A percentile compares a stretch with the other conserved stretches of the same genome.
These are phyloP conservation scores for Panthera leo DNA, from an alignment of 2,113 vertebrate genomes.

Conservation along the genomic window DNA sequence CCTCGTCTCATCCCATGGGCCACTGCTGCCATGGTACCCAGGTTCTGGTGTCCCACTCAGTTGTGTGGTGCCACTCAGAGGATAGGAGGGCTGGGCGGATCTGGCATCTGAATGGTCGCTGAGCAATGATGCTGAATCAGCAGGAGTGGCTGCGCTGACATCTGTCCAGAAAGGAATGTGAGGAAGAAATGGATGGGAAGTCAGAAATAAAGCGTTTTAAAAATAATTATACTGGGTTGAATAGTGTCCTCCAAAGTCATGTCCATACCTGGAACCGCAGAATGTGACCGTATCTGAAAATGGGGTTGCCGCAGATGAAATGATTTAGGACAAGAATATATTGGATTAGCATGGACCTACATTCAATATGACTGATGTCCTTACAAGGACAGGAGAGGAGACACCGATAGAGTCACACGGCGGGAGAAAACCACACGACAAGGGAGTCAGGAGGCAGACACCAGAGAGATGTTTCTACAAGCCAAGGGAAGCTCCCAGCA, in stretches of 20 bases:
- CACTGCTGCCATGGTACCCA: conserved; percentile 70
- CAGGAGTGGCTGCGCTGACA: conserved; percentile 79
- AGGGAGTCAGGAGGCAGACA: background rate
- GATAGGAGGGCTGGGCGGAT: conserved; percentile 61
- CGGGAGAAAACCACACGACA: background rate
- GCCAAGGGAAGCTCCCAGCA: background rate
- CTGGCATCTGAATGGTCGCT: conserved; percentile 69
- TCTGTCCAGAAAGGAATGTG: conserved; percentile 40
- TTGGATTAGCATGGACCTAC: background rate
- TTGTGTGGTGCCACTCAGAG: conserved; percentile 66
- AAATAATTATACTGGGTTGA: background rate
- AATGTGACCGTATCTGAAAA: background rate
- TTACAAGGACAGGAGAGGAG: background rate
- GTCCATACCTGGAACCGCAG: background rate
- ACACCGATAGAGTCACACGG: background rate
- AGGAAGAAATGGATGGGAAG: background rate
- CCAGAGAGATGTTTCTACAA: background rate
- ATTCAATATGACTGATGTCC: background rate
- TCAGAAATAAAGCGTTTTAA: background rate
- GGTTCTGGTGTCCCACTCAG: conserved; percentile 43
- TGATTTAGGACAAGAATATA: background rate
- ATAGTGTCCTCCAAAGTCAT: background rate
- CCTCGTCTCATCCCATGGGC: conserved; percentile 75
- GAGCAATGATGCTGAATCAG: conserved; percentile 74
- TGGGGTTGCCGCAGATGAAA: background rate